phyloP scores from a whole-genome alignment of 2,888 invertebrate genomes.

The Aricia artaxerxes region DNA sequence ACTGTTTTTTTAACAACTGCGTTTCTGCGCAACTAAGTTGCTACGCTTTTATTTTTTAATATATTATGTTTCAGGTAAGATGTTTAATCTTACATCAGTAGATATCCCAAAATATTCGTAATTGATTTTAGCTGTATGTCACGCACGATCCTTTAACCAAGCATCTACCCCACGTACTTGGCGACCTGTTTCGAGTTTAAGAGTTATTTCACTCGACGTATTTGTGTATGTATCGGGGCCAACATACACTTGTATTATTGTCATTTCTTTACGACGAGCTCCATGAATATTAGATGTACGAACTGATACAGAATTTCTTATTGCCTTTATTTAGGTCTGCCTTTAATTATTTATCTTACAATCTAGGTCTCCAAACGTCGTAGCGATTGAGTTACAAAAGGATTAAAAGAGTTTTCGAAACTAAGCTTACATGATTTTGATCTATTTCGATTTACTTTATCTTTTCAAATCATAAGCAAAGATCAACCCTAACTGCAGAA shows the following conservation, averaged over 20 bases:
- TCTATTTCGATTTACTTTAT: not conserved
- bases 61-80: too few relatives aligned
- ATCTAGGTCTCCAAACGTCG: not conserved
- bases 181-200: not conserved
- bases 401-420: not conserved
- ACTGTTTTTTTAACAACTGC: too few relatives aligned
- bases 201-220: conserved; percentile 8
- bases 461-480: not conserved
- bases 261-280: conserved; percentile 30
- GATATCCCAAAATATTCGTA: too few relatives aligned
- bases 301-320: conserved; percentile 7
- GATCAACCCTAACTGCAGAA: too few relatives aligned
- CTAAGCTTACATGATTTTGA: not conserved
- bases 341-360: not conserved
- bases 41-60: too few relatives aligned
- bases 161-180: not conserved
- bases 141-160: not conserved
- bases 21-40: too few relatives aligned
- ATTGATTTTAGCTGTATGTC: not conserved
- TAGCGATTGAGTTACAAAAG: not conserved
- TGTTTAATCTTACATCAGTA: too few relatives aligned
- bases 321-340: not conserved
- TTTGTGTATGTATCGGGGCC: conserved; percentile 4
- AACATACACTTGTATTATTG: conserved; percentile 33
- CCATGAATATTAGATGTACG: conserved; percentile 33